These are phyloP conservation scores for Empis livida DNA, from an alignment of 2,888 invertebrate species.

Conservation along the genomic window DNA sequence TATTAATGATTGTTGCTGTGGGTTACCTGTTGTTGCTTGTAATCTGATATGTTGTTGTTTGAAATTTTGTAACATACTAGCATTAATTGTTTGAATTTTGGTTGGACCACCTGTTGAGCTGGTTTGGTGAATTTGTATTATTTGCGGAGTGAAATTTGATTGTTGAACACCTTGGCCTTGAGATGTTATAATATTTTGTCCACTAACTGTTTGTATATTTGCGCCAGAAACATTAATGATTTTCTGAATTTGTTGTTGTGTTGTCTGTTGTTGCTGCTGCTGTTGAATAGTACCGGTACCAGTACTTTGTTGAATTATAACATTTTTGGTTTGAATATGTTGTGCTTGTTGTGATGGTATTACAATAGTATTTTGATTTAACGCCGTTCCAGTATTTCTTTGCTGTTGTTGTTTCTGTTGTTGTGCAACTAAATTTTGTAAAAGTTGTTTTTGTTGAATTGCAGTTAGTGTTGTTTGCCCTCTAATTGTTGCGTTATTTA, in stretches of 20 bases:
- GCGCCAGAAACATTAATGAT: conserved; percentile 11
- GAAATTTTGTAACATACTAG: conserved; percentile 28
- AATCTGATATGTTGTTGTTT: conserved; percentile 22
- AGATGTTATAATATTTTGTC: conserved; percentile 5
- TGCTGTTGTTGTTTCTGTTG: conserved; percentile 20
- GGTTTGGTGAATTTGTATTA: conserved; percentile 19
- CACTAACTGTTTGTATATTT: not conserved
- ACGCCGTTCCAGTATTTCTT: not conserved
- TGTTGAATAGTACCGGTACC: not conserved
- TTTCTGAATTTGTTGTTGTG: conserved; percentile 19
- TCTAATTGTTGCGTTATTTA: conserved; percentile 14
- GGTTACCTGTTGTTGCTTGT: conserved; percentile 11
- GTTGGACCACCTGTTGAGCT: conserved; percentile 13
- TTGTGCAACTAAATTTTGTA: conserved; percentile 17
- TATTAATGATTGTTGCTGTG: conserved; percentile 13
- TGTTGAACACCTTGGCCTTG: conserved; percentile 1
- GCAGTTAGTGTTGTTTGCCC: conserved; percentile 20
- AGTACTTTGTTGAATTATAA: conserved; percentile 16
- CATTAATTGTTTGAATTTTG: conserved; percentile 25
- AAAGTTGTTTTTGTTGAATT: conserved; percentile 30
- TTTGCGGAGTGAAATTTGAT: conserved; percentile 14
- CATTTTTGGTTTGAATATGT: conserved; percentile 14
- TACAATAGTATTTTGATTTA: conserved; percentile 9
- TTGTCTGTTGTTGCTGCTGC: conserved; percentile 1
- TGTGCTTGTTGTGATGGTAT: conserved; percentile 9